These are phyloP conservation scores for Ophthalmolycus amberensis DNA, from an alignment of 2,113 vertebrate genomes.

Conservation along the genomic window DNA sequence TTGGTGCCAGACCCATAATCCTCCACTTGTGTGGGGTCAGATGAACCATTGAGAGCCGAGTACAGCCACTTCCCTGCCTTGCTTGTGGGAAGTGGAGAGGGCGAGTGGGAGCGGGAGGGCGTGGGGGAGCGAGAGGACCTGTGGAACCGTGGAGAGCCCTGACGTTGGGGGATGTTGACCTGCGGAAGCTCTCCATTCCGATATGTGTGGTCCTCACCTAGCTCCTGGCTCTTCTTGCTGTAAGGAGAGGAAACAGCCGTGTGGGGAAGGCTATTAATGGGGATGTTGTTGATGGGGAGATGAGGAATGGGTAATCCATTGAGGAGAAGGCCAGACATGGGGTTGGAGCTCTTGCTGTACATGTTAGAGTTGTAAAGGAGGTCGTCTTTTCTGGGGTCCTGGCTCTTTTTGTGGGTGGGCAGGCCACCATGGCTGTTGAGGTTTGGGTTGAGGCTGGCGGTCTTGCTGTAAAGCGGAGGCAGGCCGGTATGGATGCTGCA, in stretches of 20 bases:
- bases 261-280: conserved; percentile 71
- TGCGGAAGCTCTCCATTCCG: conserved; percentile 78
- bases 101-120: conserved; percentile 78
- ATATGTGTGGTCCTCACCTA: conserved; percentile 52
- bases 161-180: conserved; percentile 73
- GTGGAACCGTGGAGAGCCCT: conserved; percentile 83
- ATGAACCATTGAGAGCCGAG: conserved; percentile 79
- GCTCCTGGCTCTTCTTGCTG: conserved; percentile 68
- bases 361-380: conserved; percentile 78
- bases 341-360: conserved; percentile 84
- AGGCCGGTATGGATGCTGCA: conserved; percentile 94
- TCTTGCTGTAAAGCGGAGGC: conserved; percentile 77
- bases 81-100: conserved; percentile 76
- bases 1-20: conserved; percentile 77
- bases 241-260: conserved; percentile 53
- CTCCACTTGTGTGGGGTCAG: conserved; percentile 81
- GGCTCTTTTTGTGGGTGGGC: conserved; percentile 72
- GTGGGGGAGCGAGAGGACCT: conserved; percentile 82
- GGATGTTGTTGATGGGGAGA: conserved; percentile 77
- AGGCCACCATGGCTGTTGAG: conserved; percentile 73
- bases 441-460: conserved; percentile 76
- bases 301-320: conserved; percentile 72
- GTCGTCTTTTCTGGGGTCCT: conserved; percentile 68
- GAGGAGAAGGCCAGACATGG: conserved; percentile 68
- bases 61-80: conserved; percentile 88